Conservation (phyloP, 2,888 invertebrate species). For the Megalurothrips usitatus region DNA sequence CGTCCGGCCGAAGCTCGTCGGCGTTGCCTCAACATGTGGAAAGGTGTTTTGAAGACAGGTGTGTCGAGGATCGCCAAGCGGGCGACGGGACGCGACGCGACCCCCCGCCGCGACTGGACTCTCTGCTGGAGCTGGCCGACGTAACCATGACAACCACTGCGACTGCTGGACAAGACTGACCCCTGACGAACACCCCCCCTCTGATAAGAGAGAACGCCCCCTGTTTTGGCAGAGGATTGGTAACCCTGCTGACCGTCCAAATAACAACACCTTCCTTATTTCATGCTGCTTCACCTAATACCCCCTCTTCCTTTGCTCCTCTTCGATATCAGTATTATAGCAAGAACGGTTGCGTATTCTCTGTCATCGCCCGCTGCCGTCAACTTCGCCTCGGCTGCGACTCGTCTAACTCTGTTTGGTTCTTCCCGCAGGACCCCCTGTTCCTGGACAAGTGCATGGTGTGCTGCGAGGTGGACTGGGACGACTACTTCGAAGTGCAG, state of each 20-base stretch:
- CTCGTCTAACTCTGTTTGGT: neutral
- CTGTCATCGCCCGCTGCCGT: too few relatives aligned
- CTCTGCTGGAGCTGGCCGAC: neutral
- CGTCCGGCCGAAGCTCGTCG: too few relatives aligned
- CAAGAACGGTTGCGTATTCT: too few relatives aligned
- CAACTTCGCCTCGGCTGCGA: too few relatives aligned
- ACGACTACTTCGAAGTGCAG: constrained; percentile 93
- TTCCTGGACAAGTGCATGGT: constrained; percentile 88
- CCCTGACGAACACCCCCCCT: too few relatives aligned
- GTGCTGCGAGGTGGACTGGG: constrained; percentile 78
- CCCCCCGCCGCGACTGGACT: neutral
- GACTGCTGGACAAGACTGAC: constrained; percentile 11
- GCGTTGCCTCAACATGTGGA: neutral
- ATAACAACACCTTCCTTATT: too few relatives aligned
- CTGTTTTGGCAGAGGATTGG: neutral
- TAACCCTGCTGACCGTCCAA: neutral
- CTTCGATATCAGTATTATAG: too few relatives aligned
- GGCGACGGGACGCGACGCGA: neutral
- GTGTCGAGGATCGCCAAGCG: neutral
- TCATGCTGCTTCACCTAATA: too few relatives aligned
- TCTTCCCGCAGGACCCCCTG: constrained; percentile 65
- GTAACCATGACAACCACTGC: neutral
- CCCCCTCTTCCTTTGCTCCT: too few relatives aligned
- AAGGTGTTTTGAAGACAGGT: constrained; percentile 27
- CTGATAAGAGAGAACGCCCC: neutral